Base-by-base conservation (phyloP, 1,140 invertebrate genomes). In the Laupala kohalensis region DNA sequence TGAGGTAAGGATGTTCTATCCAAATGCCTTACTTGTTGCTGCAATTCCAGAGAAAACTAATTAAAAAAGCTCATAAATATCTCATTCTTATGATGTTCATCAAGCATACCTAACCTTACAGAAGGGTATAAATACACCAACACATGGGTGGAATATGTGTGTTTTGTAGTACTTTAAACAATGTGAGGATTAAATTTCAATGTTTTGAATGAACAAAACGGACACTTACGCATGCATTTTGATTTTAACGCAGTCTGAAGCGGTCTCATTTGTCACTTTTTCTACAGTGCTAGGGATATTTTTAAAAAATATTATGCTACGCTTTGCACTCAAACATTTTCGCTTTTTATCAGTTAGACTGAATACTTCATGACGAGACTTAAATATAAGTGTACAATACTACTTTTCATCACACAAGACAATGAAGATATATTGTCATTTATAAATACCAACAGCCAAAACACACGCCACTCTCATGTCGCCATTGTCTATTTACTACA, bases 401-500 rank as follows among this genome's bases (percentile, higher is more conserved):
- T 6, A 5, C 28, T 29, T 25, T 24, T 25, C 25, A 25, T 27
- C 29, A 28, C 12, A 71, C 26, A 53, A 9, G 23, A 64, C 24
- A 65, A 71, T 19, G 23, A 71, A 71, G n/a, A 27, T 28, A 26
- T 63, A 53, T 23, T 28, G 15, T 65, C 26, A 71, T 28, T 71
- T 71, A 71, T 71, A 15, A 23, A 27, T 63, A 62, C 24, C 28
- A 24, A 25, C 63, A 25, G 24, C 70, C 64, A 53, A 71, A 71
- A 71, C 70, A 71, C 70, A 71, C 70, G 70, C 70, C 63, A 71
- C 70, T 28, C 63, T 71, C 63, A 65, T 71, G 29, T 71, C 70
- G 70, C 70, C 70, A 71, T 71, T 71, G 70, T 71, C 70, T 71
- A 64, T 71, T 71, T 71, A 64, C 64, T 65, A 26, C 25, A 71